A percentile compares a stretch with the other conserved stretches of the same genome.
phyloP scores from a whole-genome alignment of 1,140 invertebrate species.

The Neodiprion fabricii region DNA sequence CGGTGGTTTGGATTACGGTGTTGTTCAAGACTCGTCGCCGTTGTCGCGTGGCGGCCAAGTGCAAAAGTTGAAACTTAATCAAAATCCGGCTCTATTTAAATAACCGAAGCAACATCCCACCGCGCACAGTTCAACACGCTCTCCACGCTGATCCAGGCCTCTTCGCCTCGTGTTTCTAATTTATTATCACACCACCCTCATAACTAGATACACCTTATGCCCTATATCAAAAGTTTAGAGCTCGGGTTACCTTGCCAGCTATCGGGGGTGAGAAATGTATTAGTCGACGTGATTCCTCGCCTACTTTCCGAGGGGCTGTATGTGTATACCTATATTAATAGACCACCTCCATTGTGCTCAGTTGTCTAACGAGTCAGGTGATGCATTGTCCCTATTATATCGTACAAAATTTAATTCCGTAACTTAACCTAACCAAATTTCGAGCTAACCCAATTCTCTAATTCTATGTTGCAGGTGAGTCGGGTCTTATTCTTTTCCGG shows the following conservation, averaged over 20 bases:
- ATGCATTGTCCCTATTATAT: no score
- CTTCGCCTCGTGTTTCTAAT: constrained; percentile 35
- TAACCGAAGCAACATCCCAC: not conserved
- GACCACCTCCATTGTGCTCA: no score
- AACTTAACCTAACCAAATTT: no score
- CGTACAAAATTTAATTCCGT: no score
- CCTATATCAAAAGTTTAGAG: constrained; percentile 11
- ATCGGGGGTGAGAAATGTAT: not conserved
- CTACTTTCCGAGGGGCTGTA: no score
- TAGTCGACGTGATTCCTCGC: constrained; percentile 9
- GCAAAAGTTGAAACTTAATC: not conserved
- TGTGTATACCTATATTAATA: no score
- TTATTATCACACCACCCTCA: constrained; percentile 26
- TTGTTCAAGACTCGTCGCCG: not conserved
- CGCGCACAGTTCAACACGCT: not conserved
- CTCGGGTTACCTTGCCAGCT: constrained; percentile 22
- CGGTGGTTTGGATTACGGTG: not conserved
- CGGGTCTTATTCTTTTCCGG: no score
- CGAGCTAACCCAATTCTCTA: no score
- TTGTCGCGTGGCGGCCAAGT: not conserved
- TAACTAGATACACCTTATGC: no score
- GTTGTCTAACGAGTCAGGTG: no score
- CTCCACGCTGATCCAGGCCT: not conserved
- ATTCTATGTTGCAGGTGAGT: no score
- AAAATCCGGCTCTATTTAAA: no score